Evolutionary conservation across 2,888 invertebrate genomes (phyloP), one percentile per base, ranked within the genome.

Genomic region (Drosophila lutescens): DNA sequence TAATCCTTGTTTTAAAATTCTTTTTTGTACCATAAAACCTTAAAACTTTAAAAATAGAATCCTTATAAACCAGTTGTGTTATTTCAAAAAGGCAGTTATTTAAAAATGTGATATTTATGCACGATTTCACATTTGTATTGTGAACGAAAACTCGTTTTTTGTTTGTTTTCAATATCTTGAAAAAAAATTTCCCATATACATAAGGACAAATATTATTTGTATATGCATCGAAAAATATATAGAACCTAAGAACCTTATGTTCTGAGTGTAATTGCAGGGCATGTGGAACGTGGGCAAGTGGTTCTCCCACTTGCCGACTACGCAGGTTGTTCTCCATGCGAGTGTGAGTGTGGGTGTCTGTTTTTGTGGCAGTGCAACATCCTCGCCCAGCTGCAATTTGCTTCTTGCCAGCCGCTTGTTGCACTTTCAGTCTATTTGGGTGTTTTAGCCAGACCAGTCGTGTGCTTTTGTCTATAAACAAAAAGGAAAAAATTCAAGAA

Each of bases 241-340:
- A 15, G 15, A 51, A 2, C 12, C 12, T 12, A 3, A 10, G 3
- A 34, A 10, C 12, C 4, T 7, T 6, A 6, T 43, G 20, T 20
- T 43, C 10, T 41, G 26, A 61, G 50, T 62, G 62, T 26, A 44
- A 10, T 15, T 32, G 46, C 41, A 70, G 20, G 36, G 51, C 61
- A 40, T 51, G 44, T 72, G 32, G 34, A 62, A 57, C 62, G 71
- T 70, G 60, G 69, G 71, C 73, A 67, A 72, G 86, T 69, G 49
- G 88, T 86, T 86, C 88, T 67, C 85, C 85, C 88, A 86, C 85
- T 78, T 59, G 72, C 75, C 84, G 69, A 76, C 83, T 81, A 85
- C 87, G 82, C 87, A 80, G 55, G 61, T 34, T 62, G 62, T 62
- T 60, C 60, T 44, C 30, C 30, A n/a, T 17, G 41, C 47, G 30